phyloP scores from a whole-genome alignment of 2,888 invertebrate genomes.

The Cremastobaeus sp. region DNA sequence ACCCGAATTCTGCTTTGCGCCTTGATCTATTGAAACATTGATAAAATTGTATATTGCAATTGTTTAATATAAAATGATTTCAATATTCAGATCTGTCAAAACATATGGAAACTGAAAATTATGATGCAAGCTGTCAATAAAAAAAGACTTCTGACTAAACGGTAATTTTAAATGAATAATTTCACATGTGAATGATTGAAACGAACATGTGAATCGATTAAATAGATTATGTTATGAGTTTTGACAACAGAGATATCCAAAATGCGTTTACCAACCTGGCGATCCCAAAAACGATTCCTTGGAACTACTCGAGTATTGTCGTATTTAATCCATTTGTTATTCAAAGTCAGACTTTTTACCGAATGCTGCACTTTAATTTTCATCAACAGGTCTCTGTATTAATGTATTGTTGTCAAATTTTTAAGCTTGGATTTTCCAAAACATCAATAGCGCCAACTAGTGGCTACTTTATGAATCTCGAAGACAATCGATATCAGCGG shows the following conservation, averaged over 20 bases:
- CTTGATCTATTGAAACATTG: constrained; percentile 5
- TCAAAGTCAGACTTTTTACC: neutral
- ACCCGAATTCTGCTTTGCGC: constrained; percentile 7
- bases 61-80: too few relatives aligned
- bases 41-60: constrained; percentile 14
- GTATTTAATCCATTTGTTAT: constrained; percentile 15
- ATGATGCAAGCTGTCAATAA: too few relatives aligned
- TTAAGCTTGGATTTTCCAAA: constrained; percentile 9
- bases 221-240: constrained; percentile 2
- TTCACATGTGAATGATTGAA: too few relatives aligned
- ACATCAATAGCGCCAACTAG: constrained; percentile 3
- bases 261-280: constrained; percentile 8
- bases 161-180: too few relatives aligned
- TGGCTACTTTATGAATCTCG: constrained; percentile 11
- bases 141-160: constrained; percentile 8
- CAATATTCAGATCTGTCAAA: too few relatives aligned
- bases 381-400: neutral
- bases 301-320: constrained; percentile 17
- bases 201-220: neutral
- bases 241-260: constrained; percentile 2
- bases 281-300: too few relatives aligned
- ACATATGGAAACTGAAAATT: too few relatives aligned
- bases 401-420: constrained; percentile 5
- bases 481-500: too few relatives aligned
- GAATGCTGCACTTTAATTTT: neutral